phyloP scores from a whole-genome alignment of 1,140 invertebrate species.

The Tribolium madens region DNA sequence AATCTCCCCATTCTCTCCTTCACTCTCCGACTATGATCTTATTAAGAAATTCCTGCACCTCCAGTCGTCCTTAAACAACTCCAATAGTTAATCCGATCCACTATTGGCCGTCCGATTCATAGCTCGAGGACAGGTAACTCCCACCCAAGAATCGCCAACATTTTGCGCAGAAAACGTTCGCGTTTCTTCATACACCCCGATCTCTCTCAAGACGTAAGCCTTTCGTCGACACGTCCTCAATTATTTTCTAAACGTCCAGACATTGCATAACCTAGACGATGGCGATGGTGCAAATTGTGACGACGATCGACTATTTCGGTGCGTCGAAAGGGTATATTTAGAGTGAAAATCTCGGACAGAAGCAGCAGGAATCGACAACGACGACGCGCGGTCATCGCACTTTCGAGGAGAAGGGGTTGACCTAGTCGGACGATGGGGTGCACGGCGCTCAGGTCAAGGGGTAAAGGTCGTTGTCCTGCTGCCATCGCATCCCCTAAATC shows the following conservation, averaged over 20 bases:
- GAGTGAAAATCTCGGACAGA: conserved; percentile 30
- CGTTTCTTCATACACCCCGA: no score
- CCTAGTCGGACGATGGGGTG: conserved; percentile 41
- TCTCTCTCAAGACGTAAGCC: no score
- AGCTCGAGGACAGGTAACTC: conserved; percentile 34
- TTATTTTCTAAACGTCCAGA: conserved; percentile 13
- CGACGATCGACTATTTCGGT: conserved; percentile 12
- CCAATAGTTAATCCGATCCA: neutral
- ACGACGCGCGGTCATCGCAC: conserved; percentile 42
- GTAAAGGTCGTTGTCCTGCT: conserved; percentile 49
- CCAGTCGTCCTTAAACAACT: conserved; percentile 5
- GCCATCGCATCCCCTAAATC: neutral
- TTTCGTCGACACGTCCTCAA: neutral
- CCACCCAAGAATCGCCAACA: conserved; percentile 30
- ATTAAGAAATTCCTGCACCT: neutral
- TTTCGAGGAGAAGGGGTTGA: conserved; percentile 45
- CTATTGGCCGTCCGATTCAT: conserved; percentile 8
- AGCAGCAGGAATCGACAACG: neutral
- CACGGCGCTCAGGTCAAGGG: conserved; percentile 44
- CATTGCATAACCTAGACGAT: conserved; percentile 38
- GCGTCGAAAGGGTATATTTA: conserved; percentile 16
- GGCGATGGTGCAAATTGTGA: conserved; percentile 29
- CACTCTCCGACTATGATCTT: neutral
- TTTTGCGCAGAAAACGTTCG: conserved; percentile 25
- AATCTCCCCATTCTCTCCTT: no score